Percentiles rank a stretch among this genome's conserved stretches.
These are phyloP conservation scores for Potorous gilbertii DNA, from an alignment of 2,797 vertebrate genomes.

Conservation along the genomic window DNA sequence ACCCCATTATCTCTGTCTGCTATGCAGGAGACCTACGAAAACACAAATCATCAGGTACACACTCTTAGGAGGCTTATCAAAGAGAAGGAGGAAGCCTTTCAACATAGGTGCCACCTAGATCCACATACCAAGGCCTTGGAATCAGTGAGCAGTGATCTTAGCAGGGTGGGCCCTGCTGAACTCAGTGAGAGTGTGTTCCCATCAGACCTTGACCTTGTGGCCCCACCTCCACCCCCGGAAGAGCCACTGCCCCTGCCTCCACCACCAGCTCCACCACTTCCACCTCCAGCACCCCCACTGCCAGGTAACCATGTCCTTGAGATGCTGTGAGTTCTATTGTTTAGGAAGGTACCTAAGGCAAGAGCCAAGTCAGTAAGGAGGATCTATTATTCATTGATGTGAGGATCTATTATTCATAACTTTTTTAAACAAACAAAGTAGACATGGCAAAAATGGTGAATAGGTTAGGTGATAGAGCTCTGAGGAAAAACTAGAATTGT, in stretches of 20 bases:
- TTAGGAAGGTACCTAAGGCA: background rate
- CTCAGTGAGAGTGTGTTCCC: conserved; percentile 60
- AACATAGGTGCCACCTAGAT: conserved; percentile 90
- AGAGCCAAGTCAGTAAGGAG: background rate
- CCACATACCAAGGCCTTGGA: conserved; percentile 87
- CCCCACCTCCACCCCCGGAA: conserved; percentile 78
- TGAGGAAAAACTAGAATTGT: background rate
- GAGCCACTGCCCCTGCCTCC: conserved; percentile 88
- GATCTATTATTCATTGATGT: background rate
- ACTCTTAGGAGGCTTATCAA: conserved; percentile 95
- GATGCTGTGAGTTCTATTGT: background rate
- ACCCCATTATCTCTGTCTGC: conserved; percentile 51
- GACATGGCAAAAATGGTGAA: background rate
- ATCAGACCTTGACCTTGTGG: conserved; percentile 64
- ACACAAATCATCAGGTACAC: conserved; percentile 93
- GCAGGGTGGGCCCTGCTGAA: conserved; percentile 75
- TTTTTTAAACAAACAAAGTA: too few relatives aligned
- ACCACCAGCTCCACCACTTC: conserved; percentile 90
- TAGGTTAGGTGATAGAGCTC: background rate
- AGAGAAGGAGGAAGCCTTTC: conserved; percentile 96
- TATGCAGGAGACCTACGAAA: conserved; percentile 94
- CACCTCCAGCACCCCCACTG: conserved; percentile 88
- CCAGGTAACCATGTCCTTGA: conserved; percentile 85
- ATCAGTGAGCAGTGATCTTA: conserved; percentile 81
- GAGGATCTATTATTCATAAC: too few relatives aligned